Percentiles rank a stretch among this genome's conserved stretches.
Evolutionary conservation across 2,113 vertebrate genomes (phyloP).

Genomic region (Hippolais icterina): DNA sequence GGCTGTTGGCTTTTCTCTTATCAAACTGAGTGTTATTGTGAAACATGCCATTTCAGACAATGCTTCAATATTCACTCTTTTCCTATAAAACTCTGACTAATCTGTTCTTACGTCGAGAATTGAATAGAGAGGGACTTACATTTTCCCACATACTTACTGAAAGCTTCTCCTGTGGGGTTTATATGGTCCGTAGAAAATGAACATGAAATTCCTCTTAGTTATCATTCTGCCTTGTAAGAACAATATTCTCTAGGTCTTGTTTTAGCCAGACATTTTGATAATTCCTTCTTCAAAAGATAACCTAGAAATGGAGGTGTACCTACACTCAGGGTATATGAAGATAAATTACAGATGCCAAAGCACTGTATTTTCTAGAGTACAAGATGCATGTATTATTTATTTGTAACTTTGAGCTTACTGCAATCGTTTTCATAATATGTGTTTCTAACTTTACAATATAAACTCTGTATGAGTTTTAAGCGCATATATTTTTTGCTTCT

Average conservation of each 20-base stretch:
- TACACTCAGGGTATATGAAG: not conserved
- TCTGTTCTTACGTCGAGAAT: not conserved
- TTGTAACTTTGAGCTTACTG: not conserved
- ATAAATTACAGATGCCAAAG: not conserved
- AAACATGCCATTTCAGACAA: slow-evolving; percentile 1
- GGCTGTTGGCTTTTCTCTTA: slow-evolving; percentile 46
- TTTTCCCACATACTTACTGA: not conserved
- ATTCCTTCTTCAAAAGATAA: not conserved
- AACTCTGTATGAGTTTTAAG: not conserved
- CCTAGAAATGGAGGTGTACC: not conserved
- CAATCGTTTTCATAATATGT: not conserved
- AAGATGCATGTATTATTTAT: not conserved
- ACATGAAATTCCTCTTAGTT: not conserved
- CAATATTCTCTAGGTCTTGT: not conserved
- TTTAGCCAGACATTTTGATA: not conserved
- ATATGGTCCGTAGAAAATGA: not conserved
- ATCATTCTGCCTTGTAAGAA: not conserved
- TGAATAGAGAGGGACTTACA: not conserved
- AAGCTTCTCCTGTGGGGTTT: not conserved
- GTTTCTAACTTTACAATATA: not conserved
- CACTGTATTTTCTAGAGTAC: not conserved
- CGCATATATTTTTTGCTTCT: not conserved
- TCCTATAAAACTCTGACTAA: not conserved
- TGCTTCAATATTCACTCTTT: not conserved
- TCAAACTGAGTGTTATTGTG: not conserved